Evolutionary conservation across 1,140 invertebrate species (phyloP), one percentile per base, ranked within the genome.

Genomic region (Procambarus clarkii): DNA sequence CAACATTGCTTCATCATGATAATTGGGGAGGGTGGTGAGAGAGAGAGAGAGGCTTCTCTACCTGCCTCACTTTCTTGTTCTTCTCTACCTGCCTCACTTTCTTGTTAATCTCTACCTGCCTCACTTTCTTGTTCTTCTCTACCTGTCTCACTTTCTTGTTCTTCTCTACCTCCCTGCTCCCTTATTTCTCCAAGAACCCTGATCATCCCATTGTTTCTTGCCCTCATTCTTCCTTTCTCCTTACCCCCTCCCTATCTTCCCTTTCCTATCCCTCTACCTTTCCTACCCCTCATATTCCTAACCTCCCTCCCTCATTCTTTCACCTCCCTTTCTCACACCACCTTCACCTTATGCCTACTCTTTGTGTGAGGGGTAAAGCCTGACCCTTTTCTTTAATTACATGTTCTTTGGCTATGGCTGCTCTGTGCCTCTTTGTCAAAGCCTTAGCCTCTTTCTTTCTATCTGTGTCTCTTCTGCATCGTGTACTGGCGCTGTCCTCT

Each of bases 1-100:
- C 21, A 11, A 34, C 44, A n/a, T 82, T 54, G 80, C 80, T 21
- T 82, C 80, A 60, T 82, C 50, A 44, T 21, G 54, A n/a, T 82
- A 82, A 82, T 82, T 74, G 69, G 69, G n/a, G 5, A 11, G 1
- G 13, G 18, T 11, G 60, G 13, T 18, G 18, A 64, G 60, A 4
- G 4, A 64, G 60, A 18, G 9, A 76, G n/a, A 76, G 50, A 54
- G 50, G 9, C 76, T 1, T 78, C 34, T 80, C 46, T 58, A 11
- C 24, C 44, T 11, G 76, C 83, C 50, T 48, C 50, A 34, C 34
- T 0, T 50, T 34, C 34, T 34, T 34, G 34, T 24, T 85, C 48
- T 85, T 21, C 74, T 71, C 18, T 46, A 45, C 34, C 34, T 60
- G 3, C 11, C 50, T 13, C 60, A 18, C 34, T 60, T 64, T 54